phyloP scores from a whole-genome alignment of 2,888 invertebrate species.

The Dolichopus griseipennis region DNA sequence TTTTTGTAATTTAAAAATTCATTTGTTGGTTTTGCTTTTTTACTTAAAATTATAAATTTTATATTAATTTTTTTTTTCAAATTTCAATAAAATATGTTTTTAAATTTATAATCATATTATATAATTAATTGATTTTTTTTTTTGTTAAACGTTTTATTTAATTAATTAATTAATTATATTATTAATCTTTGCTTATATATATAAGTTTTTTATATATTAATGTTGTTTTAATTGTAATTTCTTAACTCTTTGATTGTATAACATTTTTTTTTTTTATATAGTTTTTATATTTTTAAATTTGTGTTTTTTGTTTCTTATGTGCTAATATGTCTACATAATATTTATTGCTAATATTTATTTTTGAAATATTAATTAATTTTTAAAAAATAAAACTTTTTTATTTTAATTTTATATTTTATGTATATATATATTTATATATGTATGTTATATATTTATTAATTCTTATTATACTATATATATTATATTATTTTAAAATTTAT shows the following conservation, averaged over 20 bases:
- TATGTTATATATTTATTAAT: not conserved
- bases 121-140: not conserved
- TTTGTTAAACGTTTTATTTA: not conserved
- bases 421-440: not conserved
- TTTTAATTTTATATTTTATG: not conserved
- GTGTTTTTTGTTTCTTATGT: not conserved
- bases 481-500: too few species aligned
- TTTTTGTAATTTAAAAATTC: too few species aligned
- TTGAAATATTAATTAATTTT: not conserved
- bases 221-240: not conserved
- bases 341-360: too few species aligned
- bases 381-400: not conserved
- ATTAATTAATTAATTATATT: not conserved
- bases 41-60: too few species aligned
- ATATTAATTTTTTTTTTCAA: too few species aligned
- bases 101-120: not conserved
- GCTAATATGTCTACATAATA: not conserved
- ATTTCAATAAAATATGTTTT: not conserved
- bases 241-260: not conserved
- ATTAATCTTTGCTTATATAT: too few species aligned
- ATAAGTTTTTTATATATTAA: not conserved
- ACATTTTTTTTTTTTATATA: not conserved
- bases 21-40: too few species aligned
- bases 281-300: too few species aligned
- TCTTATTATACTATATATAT: too few species aligned